phyloP scores from a whole-genome alignment of 2,113 vertebrate species.

The Leptocoma aspasia region DNA sequence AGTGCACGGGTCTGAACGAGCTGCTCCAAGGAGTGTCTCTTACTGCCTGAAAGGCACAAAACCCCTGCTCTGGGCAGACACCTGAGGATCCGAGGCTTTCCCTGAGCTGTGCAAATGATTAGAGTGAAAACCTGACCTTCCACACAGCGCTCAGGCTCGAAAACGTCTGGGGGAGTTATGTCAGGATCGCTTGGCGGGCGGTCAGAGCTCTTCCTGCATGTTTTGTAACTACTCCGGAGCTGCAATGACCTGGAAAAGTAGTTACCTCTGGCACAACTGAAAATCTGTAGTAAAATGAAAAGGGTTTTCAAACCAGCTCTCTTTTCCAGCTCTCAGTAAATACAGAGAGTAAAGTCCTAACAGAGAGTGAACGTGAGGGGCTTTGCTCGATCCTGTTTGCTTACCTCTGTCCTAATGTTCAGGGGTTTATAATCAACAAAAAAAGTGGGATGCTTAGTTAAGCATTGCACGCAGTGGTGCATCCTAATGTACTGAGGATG shows the following conservation, averaged over 20 bases:
- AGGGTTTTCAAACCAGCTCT: not conserved
- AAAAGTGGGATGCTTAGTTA: not conserved
- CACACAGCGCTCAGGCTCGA: not conserved
- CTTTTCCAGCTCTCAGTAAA: not conserved
- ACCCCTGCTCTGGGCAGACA: not conserved
- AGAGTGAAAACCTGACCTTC: not conserved
- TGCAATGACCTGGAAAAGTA: not conserved
- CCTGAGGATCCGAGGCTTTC: not conserved
- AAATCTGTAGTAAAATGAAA: not conserved
- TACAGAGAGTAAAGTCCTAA: not conserved
- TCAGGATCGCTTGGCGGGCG: not conserved
- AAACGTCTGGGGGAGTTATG: not conserved
- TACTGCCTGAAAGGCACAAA: not conserved
- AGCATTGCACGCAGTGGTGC: not conserved
- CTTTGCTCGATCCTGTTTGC: not conserved
- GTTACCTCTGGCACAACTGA: not conserved
- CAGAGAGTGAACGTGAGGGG: not conserved
- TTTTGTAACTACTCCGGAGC: not conserved
- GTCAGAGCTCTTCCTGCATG: not conserved
- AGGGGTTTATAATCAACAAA: not conserved
- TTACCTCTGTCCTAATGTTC: not conserved
- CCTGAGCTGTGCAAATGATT: not conserved
- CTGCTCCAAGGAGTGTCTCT: not conserved
- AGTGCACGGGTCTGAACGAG: rapidly evolving
- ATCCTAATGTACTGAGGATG: not conserved